Evolutionary conservation across 2,888 invertebrate genomes (phyloP).

Genomic region (Hipparchia sbordonii): DNA sequence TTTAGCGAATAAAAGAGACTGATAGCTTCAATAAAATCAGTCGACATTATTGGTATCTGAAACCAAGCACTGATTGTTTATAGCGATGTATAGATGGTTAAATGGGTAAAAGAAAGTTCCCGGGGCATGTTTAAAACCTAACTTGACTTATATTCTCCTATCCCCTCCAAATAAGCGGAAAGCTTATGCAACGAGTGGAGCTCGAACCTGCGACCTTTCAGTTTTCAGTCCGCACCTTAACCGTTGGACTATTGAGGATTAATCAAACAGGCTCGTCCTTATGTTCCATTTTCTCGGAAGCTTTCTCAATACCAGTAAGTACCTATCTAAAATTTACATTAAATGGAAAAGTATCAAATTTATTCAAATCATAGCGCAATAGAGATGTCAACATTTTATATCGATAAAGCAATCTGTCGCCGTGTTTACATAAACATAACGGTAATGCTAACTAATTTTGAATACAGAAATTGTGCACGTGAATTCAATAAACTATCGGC

Average conservation of each 20-base stretch:
- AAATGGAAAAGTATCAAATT: slow-evolving; percentile 34
- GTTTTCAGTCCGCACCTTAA: too few species aligned
- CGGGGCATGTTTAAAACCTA: too few species aligned
- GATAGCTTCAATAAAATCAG: neutral
- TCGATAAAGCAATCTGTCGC: slow-evolving; percentile 43
- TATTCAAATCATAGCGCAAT: slow-evolving; percentile 39
- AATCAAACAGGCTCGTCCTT: neutral
- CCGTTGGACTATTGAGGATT: too few species aligned
- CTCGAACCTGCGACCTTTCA: too few species aligned
- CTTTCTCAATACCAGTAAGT: neutral
- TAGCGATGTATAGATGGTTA: too few species aligned
- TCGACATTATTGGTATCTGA: neutral
- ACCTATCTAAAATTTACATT: slow-evolving; percentile 10
- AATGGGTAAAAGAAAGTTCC: too few species aligned
- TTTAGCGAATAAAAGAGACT: neutral
- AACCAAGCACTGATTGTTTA: neutral
- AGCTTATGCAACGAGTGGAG: too few species aligned
- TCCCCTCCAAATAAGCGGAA: too few species aligned
- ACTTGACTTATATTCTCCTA: too few species aligned
- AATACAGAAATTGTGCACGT: slow-evolving; percentile 39
- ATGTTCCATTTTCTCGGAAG: neutral
- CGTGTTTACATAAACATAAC: slow-evolving; percentile 49
- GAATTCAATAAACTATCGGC: slow-evolving; percentile 30
- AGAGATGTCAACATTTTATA: slow-evolving; percentile 43
- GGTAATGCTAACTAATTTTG: slow-evolving; percentile 45